Evolutionary conservation across 2,113 vertebrate genomes (phyloP), one percentile per base, ranked within the genome.

Genomic region (Australoheros scitulus): DNA sequence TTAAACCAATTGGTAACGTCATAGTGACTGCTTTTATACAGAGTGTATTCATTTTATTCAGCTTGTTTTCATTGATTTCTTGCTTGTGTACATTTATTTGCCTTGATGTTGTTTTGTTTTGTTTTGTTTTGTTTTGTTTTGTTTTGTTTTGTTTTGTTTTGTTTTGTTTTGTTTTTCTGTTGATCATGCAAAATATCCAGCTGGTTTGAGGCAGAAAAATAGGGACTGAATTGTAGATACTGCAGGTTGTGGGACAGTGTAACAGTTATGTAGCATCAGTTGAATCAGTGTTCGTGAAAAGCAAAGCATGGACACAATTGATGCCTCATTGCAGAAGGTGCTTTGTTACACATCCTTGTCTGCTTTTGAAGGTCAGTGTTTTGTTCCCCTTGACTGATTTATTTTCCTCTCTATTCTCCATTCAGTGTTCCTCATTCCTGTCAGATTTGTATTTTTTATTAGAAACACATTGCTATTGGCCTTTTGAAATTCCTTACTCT

Each of bases 351-450:
- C 34, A 3, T 76, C 60, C 20, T 34, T 77, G 22, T 79, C 38
- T 59, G 17, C 56, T 75, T 78, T 26, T 64, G 22, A 76, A 79
- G 81, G 81, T 89, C 84, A 84, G 88, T 75, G 17, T 70, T 84
- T 87, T 59, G 50, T 50, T 79, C 29, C 76, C 70, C 60, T 50
- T 41, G 50, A 36, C 64, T 41, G 55, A 75, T 47, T 68, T 24
- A 13, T 17, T 36, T 41, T 43, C 11, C 36, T 24, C 7, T 50
- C 13, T 17, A 1, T 41, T 78, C 26, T 36, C 13, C 26, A 0
- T 14, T 18, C 57, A 10, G 59, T 74, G 65, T 79, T 88, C 22
- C 50, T 60, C 50, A 2, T 55, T 88, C 32, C 36, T 64, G 83
- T 68, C 15, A 5, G 18, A 34, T 76, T 76, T 70, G 82, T 79